Evolutionary conservation across 2,888 invertebrate species (phyloP).

Genomic region (Panopea generosa): DNA sequence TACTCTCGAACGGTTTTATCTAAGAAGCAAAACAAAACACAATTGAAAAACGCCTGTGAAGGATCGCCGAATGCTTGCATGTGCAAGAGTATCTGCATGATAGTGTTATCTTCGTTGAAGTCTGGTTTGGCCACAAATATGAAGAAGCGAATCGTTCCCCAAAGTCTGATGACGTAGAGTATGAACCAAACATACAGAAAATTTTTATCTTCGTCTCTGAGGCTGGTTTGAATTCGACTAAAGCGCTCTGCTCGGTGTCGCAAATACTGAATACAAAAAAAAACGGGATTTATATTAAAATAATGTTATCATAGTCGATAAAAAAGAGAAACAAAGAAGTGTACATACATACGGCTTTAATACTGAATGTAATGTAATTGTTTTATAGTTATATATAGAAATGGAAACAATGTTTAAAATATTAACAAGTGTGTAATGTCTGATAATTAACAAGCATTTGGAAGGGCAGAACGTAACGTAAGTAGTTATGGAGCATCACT

Average conservation of each 20-base stretch:
- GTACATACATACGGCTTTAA: no score
- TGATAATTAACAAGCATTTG: no score
- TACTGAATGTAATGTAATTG: no score
- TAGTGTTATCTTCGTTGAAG: neutral
- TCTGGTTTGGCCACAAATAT: neutral
- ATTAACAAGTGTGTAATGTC: no score
- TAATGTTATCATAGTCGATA: no score
- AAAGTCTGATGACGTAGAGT: conserved; percentile 53
- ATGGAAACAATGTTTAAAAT: no score
- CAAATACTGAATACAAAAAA: no score
- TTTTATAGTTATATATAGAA: no score
- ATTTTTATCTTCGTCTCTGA: conserved; percentile 54
- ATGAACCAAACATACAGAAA: conserved; percentile 58
- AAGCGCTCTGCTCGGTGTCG: conserved; percentile 6
- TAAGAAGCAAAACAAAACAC: conserved; percentile 54
- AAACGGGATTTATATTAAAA: no score
- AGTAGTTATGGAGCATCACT: no score
- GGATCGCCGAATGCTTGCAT: conserved; percentile 62
- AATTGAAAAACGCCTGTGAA: conserved; percentile 56
- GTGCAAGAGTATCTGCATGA: conserved; percentile 18
- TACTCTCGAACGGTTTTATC: conserved; percentile 37
- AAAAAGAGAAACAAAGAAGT: no score
- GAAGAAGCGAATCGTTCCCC: conserved; percentile 62
- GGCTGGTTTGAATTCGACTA: conserved; percentile 18
- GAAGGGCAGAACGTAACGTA: no score